phyloP scores from a whole-genome alignment of 2,797 vertebrate species.

The Trichosurus vulpecula region DNA sequence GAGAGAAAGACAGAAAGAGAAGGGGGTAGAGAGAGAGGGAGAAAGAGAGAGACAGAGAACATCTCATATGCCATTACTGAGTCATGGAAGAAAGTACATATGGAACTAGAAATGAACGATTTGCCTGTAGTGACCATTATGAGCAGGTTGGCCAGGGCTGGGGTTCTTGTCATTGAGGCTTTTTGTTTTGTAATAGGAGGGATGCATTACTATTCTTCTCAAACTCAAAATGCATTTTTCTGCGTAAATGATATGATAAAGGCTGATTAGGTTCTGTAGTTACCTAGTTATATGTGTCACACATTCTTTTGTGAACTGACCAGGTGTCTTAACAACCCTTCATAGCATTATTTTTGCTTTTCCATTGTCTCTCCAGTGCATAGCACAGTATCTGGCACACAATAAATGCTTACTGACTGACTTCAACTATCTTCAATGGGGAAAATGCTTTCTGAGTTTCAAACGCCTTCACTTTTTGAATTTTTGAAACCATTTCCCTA shows the following conservation, averaged over 20 bases:
- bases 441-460: neutral
- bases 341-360: neutral
- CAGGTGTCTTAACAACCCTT: neutral
- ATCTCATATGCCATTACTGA: neutral
- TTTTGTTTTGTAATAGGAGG: neutral
- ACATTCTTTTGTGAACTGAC: neutral
- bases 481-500: neutral
- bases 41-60: neutral
- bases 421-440: neutral
- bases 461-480: neutral
- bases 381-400: neutral
- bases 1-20: no score
- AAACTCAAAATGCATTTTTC: neutral
- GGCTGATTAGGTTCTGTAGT: neutral
- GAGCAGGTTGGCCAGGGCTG: constrained; percentile 7
- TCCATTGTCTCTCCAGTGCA: neutral
- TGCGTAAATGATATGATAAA: neutral
- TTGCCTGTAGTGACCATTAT: neutral
- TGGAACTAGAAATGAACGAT: neutral
- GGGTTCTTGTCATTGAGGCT: neutral
- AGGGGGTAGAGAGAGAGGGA: no score
- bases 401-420: neutral
- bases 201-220: neutral
- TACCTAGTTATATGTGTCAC: neutral
- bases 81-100: neutral